phyloP scores from a whole-genome alignment of 1,140 invertebrate genomes.

The Metaphire vulgaris region DNA sequence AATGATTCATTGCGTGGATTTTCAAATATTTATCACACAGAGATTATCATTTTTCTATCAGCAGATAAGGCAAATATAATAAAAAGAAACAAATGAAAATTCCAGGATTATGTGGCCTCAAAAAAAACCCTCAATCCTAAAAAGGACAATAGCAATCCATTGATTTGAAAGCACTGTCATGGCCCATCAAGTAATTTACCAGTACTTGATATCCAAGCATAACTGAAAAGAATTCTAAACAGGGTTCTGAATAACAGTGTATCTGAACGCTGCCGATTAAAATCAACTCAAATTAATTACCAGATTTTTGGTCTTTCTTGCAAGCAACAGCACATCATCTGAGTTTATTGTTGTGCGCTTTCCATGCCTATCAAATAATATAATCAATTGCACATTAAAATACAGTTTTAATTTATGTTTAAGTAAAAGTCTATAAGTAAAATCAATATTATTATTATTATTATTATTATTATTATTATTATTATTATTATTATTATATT shows the following conservation, averaged over 20 bases:
- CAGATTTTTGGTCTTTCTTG: slow-evolving; percentile 35
- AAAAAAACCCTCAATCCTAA: not conserved
- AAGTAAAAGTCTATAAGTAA: too few species aligned
- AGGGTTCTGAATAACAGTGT: not conserved
- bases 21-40: not conserved
- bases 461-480: too few species aligned
- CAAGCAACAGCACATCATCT: slow-evolving; percentile 41
- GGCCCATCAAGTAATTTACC: too few species aligned
- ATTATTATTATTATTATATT: too few species aligned
- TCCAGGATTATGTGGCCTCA: not conserved
- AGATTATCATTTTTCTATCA: not conserved
- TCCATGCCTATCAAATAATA: slow-evolving; percentile 36
- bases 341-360: slow-evolving; percentile 38
- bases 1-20: too few species aligned
- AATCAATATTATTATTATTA: too few species aligned
- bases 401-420: not conserved
- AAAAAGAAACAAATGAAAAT: not conserved
- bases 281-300: slow-evolving; percentile 23
- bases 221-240: not conserved
- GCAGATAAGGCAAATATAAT: not conserved
- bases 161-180: not conserved
- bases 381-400: slow-evolving; percentile 5
- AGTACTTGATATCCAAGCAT: too few species aligned
- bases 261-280: not conserved
- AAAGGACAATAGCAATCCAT: not conserved